A percentile compares a stretch with the other conserved stretches of the same genome.
These are phyloP conservation scores for Heterotilapia buettikoferi DNA, from an alignment of 2,113 vertebrate species.

Conservation along the genomic window DNA sequence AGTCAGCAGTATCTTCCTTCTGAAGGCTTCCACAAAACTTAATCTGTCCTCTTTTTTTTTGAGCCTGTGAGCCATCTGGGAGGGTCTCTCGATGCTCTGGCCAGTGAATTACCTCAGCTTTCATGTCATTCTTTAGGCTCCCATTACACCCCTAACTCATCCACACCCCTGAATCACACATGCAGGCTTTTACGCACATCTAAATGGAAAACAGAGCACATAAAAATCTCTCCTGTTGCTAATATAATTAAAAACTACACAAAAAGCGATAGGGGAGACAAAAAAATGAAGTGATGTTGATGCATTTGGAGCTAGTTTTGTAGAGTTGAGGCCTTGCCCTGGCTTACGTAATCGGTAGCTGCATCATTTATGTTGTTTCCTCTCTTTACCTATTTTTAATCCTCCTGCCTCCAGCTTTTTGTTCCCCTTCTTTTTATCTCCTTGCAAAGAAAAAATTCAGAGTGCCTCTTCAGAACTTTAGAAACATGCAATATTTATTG, in stretches of 20 bases:
- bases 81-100: slow-evolving; percentile 1
- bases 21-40: not conserved
- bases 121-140: slow-evolving; percentile 50
- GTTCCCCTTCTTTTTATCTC: not conserved
- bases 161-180: slow-evolving; percentile 19
- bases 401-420: not conserved
- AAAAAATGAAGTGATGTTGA: not conserved
- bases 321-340: not conserved
- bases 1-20: not conserved
- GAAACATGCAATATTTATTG: slow-evolving; percentile 34
- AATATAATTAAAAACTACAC: not conserved
- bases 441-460: not conserved
- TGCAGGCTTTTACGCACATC: not conserved
- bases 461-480: not conserved
- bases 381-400: not conserved
- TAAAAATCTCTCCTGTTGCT: not conserved
- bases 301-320: not conserved
- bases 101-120: slow-evolving; percentile 53
- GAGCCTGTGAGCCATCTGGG: slow-evolving; percentile 27
- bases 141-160: not conserved
- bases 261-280: not conserved
- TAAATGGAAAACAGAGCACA: not conserved
- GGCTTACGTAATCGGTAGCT: not conserved
- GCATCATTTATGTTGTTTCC: not conserved
- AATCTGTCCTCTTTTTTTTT: not conserved